Evolutionary conservation across 2,797 vertebrate genomes (phyloP), one percentile per base, ranked within the genome.

Genomic region (Ceryle rudis): DNA sequence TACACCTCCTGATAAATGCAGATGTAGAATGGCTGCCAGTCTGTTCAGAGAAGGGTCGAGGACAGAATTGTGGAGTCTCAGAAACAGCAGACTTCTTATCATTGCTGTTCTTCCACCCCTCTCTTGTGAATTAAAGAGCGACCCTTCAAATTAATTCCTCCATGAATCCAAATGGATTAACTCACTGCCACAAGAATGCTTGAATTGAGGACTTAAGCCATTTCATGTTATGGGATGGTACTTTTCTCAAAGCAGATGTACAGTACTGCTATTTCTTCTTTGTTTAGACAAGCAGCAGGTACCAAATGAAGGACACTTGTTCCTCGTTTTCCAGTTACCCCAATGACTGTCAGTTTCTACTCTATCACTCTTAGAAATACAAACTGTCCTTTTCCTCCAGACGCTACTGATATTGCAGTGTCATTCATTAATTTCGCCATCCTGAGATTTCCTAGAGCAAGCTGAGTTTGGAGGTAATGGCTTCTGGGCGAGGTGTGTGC

Each of bases 301-400:
- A 93, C 92, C 72, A 95, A 93, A 94, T 92, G 91, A 81, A 94
- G 73, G 70, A 86, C 65, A 49, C 18, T 89, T 90, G 26, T 91
- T 61, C 88, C 73, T 83, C 2, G 0, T 92, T 86, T 90, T 74
- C 52, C 49, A n/a, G 52, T 88, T 89, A 70, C 17, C 54, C 74
- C 57, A 82, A 33, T 3, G 5, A 19, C 80, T 90, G n/a, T 71
- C 81, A 39, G 23, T 91, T 92, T 82, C 62, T 86, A 37, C 66
- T 74, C 61, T 62, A 8, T 58, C 64, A n/a, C 25, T 91, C 33
- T 60, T 79, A 62, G 74, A 79, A 96, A 71, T 69, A 25, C 39
- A 51, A 90, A 6, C 65, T 69, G 4, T 73, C 21, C 19, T 89
- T 90, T 91, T 79, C 14, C 52, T 90, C 65, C 70, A 61, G 84